Evolutionary conservation across 1,140 invertebrate genomes (phyloP), one percentile per base, ranked within the genome.

Genomic region (Hyposmocoma kahamanoa): DNA sequence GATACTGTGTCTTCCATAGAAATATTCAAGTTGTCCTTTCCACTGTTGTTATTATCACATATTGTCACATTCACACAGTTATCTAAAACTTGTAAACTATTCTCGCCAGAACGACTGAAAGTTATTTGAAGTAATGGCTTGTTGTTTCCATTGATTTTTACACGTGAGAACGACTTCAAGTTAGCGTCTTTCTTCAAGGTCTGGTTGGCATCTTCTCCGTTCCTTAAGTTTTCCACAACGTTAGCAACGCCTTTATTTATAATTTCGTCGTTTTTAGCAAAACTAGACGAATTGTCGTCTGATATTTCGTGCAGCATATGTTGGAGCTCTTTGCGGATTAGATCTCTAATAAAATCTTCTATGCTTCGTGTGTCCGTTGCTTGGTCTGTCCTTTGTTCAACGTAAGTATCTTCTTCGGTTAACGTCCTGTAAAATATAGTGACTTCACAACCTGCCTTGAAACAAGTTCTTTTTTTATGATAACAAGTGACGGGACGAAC

Each of bases 131-230:
- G 36, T 8, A 84, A 38, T 3, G 81, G 81, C 47, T 84, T 84
- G 43, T 82, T 81, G 39, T 83, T 84, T 9, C 78, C 79, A 21
- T 78, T 83, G 6, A 84, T 81, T 58, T 80, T 84, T 0, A 84
- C 67, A 4, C 67, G 59, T 0, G 81, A 84, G 47, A 81, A 81
- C 3, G 77, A 78, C 44, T 69, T 80, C 1, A 66, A 20, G n/a
- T n/a, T n/a, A 0, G 60, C 11, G 0, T 71, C 63, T 34, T 64
- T 81, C 34, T 56, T 68, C 1, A 17, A 11, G 2, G 32, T 47
- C 18, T 41, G 47, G 0, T 69, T 59, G 5, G 19, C 22, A 5
- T 67, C 67, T 5, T 73, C 69, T 1, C 39, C 57, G 5, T 45
- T 66, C 13, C 57, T 72, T 15, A 84, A 45, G 19, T 58, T 62